phyloP scores from a whole-genome alignment of 2,113 vertebrate genomes.

The Indri indri region DNA sequence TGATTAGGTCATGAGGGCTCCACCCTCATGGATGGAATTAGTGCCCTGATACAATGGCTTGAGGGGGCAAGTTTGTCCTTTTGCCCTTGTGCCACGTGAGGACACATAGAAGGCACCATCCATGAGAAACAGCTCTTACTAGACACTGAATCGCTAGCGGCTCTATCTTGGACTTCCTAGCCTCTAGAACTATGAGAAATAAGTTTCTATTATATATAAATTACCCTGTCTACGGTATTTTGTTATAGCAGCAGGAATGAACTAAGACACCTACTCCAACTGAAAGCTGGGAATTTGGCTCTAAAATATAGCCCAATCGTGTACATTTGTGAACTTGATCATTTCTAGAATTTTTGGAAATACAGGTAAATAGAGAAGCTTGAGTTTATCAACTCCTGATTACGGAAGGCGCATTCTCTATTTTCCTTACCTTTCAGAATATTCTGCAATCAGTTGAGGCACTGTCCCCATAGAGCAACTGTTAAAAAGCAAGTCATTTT shows the following conservation, averaged over 20 bases:
- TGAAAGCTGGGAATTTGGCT: not conserved
- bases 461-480: not conserved
- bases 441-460: not conserved
- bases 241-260: not conserved
- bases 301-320: not conserved
- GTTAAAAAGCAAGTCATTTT: not conserved
- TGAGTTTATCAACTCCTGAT: not conserved
- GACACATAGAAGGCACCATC: not conserved
- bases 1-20: not conserved
- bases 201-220: not conserved
- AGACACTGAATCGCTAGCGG: not conserved
- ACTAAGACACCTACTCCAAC: not conserved
- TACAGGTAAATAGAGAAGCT: not conserved
- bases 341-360: not conserved
- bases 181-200: not conserved
- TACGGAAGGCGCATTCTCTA: not conserved
- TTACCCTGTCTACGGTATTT: not conserved
- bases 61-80: not conserved
- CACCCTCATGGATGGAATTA: not conserved
- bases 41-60: not conserved
- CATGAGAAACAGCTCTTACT: not conserved
- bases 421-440: not conserved
- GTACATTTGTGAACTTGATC: not conserved
- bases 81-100: not conserved
- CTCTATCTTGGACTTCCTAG: not conserved